phyloP scores from a whole-genome alignment of 2,113 vertebrate genomes.

The Micronycteris hirsuta region DNA sequence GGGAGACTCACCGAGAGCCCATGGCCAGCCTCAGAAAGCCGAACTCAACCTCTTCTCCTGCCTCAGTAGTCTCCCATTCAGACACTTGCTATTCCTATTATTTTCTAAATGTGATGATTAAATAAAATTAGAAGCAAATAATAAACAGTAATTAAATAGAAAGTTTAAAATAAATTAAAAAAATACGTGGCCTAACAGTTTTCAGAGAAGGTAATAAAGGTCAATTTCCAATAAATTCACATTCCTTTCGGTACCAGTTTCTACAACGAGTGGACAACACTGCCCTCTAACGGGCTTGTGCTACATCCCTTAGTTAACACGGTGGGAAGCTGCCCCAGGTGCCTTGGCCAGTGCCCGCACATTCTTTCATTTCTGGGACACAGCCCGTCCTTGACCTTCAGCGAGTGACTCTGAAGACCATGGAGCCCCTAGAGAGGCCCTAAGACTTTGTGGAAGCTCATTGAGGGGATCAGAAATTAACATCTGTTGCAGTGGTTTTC shows the following conservation, averaged over 20 bases:
- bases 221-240: conserved; percentile 18
- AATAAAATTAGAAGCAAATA: conserved; percentile 66
- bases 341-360: not conserved
- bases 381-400: not conserved
- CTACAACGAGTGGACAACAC: conserved; percentile 35
- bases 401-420: conserved; percentile 3
- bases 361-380: not conserved
- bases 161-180: conserved; percentile 62
- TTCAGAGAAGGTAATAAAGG: not conserved
- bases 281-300: conserved; percentile 25
- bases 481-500: not conserved
- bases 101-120: conserved; percentile 38
- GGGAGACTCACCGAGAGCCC: not conserved
- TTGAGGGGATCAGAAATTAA: not conserved
- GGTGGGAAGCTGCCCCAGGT: not conserved
- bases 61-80: not conserved
- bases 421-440: not conserved
- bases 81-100: conserved; percentile 26
- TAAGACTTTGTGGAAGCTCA: not conserved
- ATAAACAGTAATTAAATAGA: conserved; percentile 61
- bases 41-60: not conserved
- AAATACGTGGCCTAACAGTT: not conserved
- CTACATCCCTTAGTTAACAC: not conserved
- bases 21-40: not conserved
- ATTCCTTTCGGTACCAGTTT: conserved; percentile 57